phyloP scores from a whole-genome alignment of 2,888 invertebrate genomes.

The Nomada fucata region DNA sequence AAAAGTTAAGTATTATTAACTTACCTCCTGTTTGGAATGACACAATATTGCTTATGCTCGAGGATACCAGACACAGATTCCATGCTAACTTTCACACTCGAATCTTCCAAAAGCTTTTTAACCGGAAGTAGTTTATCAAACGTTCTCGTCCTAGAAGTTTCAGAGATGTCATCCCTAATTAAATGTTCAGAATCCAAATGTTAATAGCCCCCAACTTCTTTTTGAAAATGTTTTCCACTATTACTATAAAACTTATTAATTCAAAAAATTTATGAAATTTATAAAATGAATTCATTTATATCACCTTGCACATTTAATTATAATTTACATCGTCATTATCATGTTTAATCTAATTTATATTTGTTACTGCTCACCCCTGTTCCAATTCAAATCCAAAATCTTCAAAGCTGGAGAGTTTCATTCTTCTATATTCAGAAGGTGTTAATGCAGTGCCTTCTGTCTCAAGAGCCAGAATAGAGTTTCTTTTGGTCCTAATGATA shows the following conservation, averaged over 20 bases:
- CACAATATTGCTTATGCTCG: conserved; percentile 66
- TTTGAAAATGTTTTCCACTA: conserved; percentile 24
- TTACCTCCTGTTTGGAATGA: conserved; percentile 72
- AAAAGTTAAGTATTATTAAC: neutral
- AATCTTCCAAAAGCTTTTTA: conserved; percentile 69
- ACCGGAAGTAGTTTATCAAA: conserved; percentile 71
- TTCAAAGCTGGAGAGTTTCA: conserved; percentile 61
- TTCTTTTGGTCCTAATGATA: conserved; percentile 43
- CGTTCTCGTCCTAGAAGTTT: conserved; percentile 34
- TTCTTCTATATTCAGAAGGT: conserved; percentile 76
- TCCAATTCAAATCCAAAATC: conserved; percentile 47
- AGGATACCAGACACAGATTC: conserved; percentile 75
- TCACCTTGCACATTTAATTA: too few relatives aligned
- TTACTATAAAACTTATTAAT: conserved; percentile 8
- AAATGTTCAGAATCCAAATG: conserved; percentile 26
- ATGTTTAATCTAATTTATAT: neutral
- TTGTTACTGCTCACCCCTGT: conserved; percentile 26
- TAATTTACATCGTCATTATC: too few relatives aligned
- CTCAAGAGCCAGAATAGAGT: conserved; percentile 60
- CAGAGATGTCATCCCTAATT: conserved; percentile 19
- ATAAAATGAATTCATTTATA: neutral
- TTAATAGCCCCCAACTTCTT: conserved; percentile 1
- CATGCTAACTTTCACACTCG: conserved; percentile 78
- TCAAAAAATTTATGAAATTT: neutral
- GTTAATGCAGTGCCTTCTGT: conserved; percentile 77